A percentile compares a stretch with the other conserved stretches of the same genome.
Conservation (phyloP, 2,888 invertebrate species). For the Cryptus viduatorius region DNA sequence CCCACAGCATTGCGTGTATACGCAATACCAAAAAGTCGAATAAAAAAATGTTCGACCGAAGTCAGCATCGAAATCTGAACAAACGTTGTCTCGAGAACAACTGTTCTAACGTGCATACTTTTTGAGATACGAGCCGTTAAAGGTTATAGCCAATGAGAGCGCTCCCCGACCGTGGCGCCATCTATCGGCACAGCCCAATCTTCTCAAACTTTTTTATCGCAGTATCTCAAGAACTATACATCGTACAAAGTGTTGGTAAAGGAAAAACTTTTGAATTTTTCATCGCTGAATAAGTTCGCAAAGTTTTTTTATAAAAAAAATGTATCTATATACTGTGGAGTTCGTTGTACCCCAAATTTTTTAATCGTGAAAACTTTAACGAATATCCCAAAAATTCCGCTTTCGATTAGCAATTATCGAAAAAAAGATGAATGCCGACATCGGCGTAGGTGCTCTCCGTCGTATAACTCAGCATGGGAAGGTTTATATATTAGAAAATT, state of each 20-base stretch:
- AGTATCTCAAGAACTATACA: not conserved
- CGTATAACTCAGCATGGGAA: constrained; percentile 6
- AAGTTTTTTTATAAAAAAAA: not conserved
- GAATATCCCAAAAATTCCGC: not conserved
- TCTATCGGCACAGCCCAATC: not conserved
- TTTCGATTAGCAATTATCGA: not conserved
- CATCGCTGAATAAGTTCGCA: not conserved
- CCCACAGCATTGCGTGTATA: not conserved
- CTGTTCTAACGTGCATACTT: not conserved
- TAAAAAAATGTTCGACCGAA: too few species aligned
- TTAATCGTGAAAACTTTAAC: not conserved
- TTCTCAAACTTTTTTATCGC: not conserved
- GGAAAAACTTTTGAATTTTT: not conserved
- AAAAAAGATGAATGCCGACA: not conserved
- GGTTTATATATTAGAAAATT: constrained; percentile 38
- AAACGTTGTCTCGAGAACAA: not conserved
- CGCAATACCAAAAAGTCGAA: not conserved
- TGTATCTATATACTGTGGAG: not conserved
- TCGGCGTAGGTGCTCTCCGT: constrained; percentile 1
- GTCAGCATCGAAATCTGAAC: not conserved
- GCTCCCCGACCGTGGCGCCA: not conserved
- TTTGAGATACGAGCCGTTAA: not conserved
- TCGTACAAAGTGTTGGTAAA: not conserved
- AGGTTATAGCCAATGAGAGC: not conserved
- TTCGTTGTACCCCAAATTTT: not conserved